Evolutionary conservation across 2,113 vertebrate genomes (phyloP).

Genomic region (Sapajus apella): DNA sequence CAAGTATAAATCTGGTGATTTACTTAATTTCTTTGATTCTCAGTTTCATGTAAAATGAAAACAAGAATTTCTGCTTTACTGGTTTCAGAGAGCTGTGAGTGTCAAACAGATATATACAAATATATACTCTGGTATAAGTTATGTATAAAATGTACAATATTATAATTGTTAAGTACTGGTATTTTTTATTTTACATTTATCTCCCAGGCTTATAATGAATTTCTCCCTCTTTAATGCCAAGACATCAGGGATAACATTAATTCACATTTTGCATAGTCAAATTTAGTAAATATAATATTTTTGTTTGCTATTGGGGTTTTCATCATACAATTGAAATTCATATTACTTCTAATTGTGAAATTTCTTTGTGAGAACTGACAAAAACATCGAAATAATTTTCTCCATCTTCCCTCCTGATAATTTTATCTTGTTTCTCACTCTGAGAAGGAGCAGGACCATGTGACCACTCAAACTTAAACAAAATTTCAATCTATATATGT

Average conservation of each 20-base stretch:
- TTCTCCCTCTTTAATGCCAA: background rate
- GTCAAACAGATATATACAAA: conserved; percentile 41
- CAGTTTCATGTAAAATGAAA: conserved; percentile 31
- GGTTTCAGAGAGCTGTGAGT: background rate
- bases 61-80: conserved; percentile 11
- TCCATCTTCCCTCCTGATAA: background rate
- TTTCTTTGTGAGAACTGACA: background rate
- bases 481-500: background rate
- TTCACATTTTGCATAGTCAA: background rate
- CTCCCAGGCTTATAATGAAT: background rate
- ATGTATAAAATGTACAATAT: background rate
- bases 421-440: background rate
- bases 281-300: background rate
- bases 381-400: background rate
- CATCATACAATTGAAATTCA: background rate
- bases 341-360: background rate
- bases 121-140: background rate
- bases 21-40: conserved; percentile 37
- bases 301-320: conserved; percentile 31
- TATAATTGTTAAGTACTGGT: background rate
- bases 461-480: background rate
- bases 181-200: conserved; percentile 34
- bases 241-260: background rate
- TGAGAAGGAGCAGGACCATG: background rate
- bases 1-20: conserved; percentile 8